These are phyloP conservation scores for Smutsia gigantea DNA, from an alignment of 2,797 vertebrate species.

Conservation along the genomic window DNA sequence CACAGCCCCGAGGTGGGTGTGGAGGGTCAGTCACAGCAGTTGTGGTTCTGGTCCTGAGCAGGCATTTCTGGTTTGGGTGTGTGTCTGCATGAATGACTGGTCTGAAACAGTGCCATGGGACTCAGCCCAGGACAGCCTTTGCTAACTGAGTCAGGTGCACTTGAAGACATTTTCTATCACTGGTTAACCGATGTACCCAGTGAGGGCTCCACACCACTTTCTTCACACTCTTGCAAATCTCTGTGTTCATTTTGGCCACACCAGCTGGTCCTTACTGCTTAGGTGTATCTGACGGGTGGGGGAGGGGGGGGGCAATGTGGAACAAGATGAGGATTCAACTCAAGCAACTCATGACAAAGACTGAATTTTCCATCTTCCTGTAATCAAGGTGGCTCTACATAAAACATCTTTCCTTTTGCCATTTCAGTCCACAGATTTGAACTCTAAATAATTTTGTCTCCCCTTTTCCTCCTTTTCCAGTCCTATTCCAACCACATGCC, in stretches of 20 bases:
- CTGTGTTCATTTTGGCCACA: neutral
- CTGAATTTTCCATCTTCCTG: neutral
- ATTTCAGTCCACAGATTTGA: neutral
- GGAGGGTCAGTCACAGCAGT: neutral
- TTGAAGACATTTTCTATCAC: neutral
- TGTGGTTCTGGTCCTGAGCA: constrained; percentile 49
- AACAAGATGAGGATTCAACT: neutral
- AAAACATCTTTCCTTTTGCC: neutral
- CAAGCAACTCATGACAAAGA: neutral
- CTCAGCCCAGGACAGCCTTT: neutral
- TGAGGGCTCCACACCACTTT: neutral
- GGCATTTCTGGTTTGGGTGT: constrained; percentile 73
- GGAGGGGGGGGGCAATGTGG: neutral
- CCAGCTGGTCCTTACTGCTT: neutral
- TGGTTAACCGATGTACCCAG: neutral
- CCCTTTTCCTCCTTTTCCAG: neutral
- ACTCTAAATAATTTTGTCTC: neutral
- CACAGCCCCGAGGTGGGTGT: neutral
- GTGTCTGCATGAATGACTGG: neutral
- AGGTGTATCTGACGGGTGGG: neutral
- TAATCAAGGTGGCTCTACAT: neutral
- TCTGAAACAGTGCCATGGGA: neutral
- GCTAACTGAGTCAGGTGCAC: constrained; percentile 71
- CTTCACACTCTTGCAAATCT: neutral
- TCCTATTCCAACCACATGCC: neutral